Base-by-base conservation (phyloP, 1,140 invertebrate genomes). In the Philotrypesis tridentata region DNA sequence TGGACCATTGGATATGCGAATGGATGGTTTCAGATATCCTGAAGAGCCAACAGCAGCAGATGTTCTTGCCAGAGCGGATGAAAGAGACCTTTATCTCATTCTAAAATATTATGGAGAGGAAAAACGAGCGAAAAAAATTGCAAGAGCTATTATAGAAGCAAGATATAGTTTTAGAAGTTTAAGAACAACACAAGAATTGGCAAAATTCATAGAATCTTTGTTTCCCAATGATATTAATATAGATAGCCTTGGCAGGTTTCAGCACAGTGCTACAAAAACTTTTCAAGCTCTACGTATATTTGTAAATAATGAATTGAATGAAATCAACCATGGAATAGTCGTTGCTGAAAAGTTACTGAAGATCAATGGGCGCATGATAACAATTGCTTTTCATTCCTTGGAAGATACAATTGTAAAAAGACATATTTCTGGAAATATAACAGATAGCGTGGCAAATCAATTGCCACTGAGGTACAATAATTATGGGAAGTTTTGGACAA, bases 271-370 rank as follows among this genome's bases (percentile, higher is more conserved):
- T 0, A 98, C 97, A 4, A 98, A 97, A 93, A 95, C 97, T 0
- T 99, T 99, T 92, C 97, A 98, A 92, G 98, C 98, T 0, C 89
- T 99, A 78, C 92, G 98, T 85, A 99, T 99, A 84, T 98, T 99
- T 92, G 97, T 99, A 0, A 99, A 99, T 89, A 97, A 99, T 91
- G 98, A 99, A 92, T 90, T 99, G 0, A 99, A 99, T 91, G 98
- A 99, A 93, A 94, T 99, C 6, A 97, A 98, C 92, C 97, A 97
- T 91, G 98, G 94, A 2, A 94, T 99, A 87, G 88, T 96, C 48
- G 86, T 98, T 84, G 96, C 97, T 0, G 93, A 95, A 71, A 92
- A 94, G 83, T 96, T 96, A 88, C 92, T 99, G 27, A 96, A 96
- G 92, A 88, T 94, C 0, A 93, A 94, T 40, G 98, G 97, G 1